Evolutionary conservation across 1,140 invertebrate genomes (phyloP).

Genomic region (Hycleus phaleratus): DNA sequence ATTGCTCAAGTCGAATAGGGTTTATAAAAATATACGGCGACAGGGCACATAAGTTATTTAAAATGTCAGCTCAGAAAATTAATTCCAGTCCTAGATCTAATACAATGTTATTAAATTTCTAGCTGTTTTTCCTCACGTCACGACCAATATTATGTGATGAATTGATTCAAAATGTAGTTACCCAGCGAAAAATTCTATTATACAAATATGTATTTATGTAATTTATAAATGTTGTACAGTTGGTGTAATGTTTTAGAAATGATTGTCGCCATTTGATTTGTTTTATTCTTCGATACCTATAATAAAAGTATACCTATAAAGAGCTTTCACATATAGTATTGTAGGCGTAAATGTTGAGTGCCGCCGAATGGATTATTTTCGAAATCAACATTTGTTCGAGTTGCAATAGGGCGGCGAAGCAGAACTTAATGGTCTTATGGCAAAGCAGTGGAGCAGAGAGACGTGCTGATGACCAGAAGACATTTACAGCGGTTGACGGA

Average conservation of each 20-base stretch:
- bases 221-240: too few relatives aligned
- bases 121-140: conserved; percentile 34
- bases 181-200: background rate
- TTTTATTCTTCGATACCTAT: too few relatives aligned
- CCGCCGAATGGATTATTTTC: conserved; percentile 18
- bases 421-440: conserved; percentile 29
- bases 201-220: too few relatives aligned
- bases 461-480: conserved; percentile 37
- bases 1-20: conserved; percentile 34
- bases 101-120: conserved; percentile 32
- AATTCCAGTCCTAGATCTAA: conserved; percentile 36
- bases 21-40: conserved; percentile 40
- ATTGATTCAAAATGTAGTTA: conserved; percentile 25
- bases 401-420: conserved; percentile 22
- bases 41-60: conserved; percentile 39
- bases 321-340: background rate
- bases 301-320: too few relatives aligned
- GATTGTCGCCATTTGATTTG: too few relatives aligned
- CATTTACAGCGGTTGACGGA: conserved; percentile 39
- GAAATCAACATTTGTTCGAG: conserved; percentile 17
- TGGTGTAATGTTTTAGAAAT: too few relatives aligned
- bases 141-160: conserved; percentile 30
- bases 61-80: conserved; percentile 38
- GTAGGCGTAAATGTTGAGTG: conserved; percentile 18
- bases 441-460: conserved; percentile 16